phyloP scores from a whole-genome alignment of 2,888 invertebrate genomes.

The Encarsia formosa region DNA sequence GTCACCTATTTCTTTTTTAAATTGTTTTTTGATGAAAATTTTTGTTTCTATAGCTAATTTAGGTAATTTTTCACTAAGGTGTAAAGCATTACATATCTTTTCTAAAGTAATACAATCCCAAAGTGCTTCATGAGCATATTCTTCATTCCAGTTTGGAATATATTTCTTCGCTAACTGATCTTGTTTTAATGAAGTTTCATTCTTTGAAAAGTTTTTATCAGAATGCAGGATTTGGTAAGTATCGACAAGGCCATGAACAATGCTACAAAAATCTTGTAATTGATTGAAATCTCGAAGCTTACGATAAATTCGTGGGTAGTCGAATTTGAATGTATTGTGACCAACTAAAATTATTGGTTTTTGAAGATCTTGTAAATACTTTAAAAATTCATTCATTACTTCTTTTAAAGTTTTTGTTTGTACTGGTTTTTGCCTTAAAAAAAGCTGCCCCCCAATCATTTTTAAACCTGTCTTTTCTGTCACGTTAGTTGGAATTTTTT shows the following conservation, averaged over 20 bases:
- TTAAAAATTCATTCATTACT: conserved; percentile 3
- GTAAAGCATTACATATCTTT: not conserved
- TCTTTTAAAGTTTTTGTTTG: not conserved
- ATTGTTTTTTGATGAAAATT: not conserved
- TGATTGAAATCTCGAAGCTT: not conserved
- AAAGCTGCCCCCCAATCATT: conserved; percentile 10
- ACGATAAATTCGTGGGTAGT: conserved; percentile 9
- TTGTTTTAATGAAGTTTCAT: not conserved
- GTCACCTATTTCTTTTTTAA: not conserved
- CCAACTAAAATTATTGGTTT: conserved; percentile 14
- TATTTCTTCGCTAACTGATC: not conserved
- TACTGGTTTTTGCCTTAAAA: conserved; percentile 3
- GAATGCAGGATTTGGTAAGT: not conserved
- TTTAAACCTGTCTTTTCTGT: conserved; percentile 10
- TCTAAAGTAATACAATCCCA: not conserved
- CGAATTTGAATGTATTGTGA: conserved; percentile 11
- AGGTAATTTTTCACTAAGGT: not conserved
- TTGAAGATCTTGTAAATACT: not conserved
- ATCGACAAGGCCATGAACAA: not conserved
- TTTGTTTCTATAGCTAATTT: not conserved
- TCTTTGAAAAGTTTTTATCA: not conserved
- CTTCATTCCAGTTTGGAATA: not conserved
- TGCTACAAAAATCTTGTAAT: conserved; percentile 5
- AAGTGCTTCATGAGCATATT: not conserved
- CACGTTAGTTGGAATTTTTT: conserved; percentile 5